Percentiles rank a stretch among this genome's conserved stretches.
These are phyloP conservation scores for Barbus barbus DNA, from an alignment of 2,113 vertebrate species.

Conservation along the genomic window DNA sequence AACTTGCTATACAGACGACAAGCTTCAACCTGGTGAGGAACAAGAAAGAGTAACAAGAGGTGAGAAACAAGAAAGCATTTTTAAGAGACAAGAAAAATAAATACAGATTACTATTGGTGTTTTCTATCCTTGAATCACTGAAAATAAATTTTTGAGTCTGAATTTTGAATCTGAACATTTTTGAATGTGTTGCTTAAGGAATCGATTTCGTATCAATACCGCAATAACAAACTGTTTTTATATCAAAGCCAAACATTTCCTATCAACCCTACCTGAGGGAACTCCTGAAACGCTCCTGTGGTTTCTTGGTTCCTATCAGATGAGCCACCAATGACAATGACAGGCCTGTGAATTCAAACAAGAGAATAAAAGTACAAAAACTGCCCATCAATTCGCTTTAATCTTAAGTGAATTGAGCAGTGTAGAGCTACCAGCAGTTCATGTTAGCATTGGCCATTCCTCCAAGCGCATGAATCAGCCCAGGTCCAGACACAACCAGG, in stretches of 20 bases:
- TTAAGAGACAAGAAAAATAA: no score
- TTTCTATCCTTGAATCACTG: background rate
- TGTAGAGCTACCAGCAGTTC: slow-evolving; percentile 88
- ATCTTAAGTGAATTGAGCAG: background rate
- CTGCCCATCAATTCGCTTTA: background rate
- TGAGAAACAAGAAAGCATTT: no score
- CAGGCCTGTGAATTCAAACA: slow-evolving; percentile 78
- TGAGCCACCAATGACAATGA: slow-evolving; percentile 92
- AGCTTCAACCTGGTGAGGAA: slow-evolving; percentile 86
- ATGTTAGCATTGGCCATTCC: slow-evolving; percentile 95
- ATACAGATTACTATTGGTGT: background rate
- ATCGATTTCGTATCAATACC: no score
- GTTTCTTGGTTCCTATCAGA: slow-evolving; percentile 91
- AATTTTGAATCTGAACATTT: no score
- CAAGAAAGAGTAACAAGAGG: no score
- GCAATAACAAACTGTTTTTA: background rate
- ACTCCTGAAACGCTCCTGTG: slow-evolving; percentile 96
- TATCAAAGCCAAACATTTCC: background rate
- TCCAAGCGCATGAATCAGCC: slow-evolving; percentile 87
- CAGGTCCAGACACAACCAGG: slow-evolving; percentile 94
- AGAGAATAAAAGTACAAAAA: background rate
- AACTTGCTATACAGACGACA: slow-evolving; percentile 94
- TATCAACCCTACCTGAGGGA: slow-evolving; percentile 83
- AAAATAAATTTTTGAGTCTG: no score
- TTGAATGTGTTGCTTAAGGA: no score